Evolutionary conservation across 2,888 invertebrate genomes (phyloP).

Genomic region (Ommatoiulus sabulosus): DNA sequence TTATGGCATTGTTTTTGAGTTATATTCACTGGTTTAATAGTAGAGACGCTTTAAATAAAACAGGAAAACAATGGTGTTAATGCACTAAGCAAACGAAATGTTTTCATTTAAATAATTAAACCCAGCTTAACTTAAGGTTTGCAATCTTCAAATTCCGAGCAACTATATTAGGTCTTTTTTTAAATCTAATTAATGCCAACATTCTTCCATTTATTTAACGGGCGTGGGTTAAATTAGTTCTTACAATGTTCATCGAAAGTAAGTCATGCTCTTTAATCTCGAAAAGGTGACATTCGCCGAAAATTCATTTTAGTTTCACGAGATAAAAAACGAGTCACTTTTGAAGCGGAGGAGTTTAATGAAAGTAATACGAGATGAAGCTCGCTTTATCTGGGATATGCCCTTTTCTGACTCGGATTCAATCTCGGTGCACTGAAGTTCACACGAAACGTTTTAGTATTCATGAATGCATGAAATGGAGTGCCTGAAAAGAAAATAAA

Average conservation of each 20-base stretch:
- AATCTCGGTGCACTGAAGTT: constrained; percentile 35
- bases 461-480: constrained; percentile 43
- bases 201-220: not conserved
- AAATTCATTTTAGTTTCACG: constrained; percentile 18
- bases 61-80: too few relatives aligned
- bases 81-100: too few relatives aligned
- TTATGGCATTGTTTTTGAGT: too few relatives aligned
- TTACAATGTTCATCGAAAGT: not conserved
- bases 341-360: constrained; percentile 19
- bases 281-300: constrained; percentile 11
- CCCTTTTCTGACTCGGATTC: constrained; percentile 39
- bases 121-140: too few relatives aligned
- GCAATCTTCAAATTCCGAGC: not conserved
- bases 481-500: constrained; percentile 36
- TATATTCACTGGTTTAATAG: too few relatives aligned
- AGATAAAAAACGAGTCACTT: constrained; percentile 21
- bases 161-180: not conserved
- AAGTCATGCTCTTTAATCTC: not conserved
- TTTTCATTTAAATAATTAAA: too few relatives aligned
- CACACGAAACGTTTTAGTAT: constrained; percentile 39
- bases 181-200: not conserved
- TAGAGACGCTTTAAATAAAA: too few relatives aligned
- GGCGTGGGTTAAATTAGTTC: not conserved
- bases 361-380: constrained; percentile 33
- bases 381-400: constrained; percentile 9